Conservation (phyloP, 1,140 invertebrate genomes). For the Aporrectodea caliginosa region DNA sequence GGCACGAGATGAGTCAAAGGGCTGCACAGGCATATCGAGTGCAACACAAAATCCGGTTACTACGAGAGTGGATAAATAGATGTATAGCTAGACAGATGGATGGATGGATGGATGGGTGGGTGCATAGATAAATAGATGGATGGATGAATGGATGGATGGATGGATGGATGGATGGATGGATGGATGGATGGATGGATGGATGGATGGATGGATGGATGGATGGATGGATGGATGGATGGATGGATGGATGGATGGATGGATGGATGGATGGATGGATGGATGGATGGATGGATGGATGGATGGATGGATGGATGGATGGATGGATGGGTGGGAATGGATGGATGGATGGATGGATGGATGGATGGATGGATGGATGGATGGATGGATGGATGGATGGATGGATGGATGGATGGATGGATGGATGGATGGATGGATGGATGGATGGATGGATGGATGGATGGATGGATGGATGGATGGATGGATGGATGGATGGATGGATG, state of each 20-base stretch:
- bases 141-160: too few species aligned
- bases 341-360: too few species aligned
- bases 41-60: too few species aligned
- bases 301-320: neutral
- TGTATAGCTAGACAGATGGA: too few species aligned
- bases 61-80: neutral
- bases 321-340: too few species aligned
- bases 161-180: conserved; percentile 12
- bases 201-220: conserved; percentile 23
- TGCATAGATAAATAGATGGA: too few species aligned
- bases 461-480: conserved; percentile 26
- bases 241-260: conserved; percentile 24
- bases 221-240: conserved; percentile 26
- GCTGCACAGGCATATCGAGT: too few species aligned
- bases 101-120: too few species aligned
- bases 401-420: conserved; percentile 21
- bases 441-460: conserved; percentile 26
- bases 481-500: conserved; percentile 15
- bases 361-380: neutral
- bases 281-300: conserved; percentile 3
- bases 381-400: conserved; percentile 3
- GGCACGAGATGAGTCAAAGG: too few species aligned
- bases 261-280: conserved; percentile 12
- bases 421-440: conserved; percentile 22
- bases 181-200: conserved; percentile 23